Base-by-base conservation (phyloP, 2,113 vertebrate species). In the Mellivora capensis region DNA sequence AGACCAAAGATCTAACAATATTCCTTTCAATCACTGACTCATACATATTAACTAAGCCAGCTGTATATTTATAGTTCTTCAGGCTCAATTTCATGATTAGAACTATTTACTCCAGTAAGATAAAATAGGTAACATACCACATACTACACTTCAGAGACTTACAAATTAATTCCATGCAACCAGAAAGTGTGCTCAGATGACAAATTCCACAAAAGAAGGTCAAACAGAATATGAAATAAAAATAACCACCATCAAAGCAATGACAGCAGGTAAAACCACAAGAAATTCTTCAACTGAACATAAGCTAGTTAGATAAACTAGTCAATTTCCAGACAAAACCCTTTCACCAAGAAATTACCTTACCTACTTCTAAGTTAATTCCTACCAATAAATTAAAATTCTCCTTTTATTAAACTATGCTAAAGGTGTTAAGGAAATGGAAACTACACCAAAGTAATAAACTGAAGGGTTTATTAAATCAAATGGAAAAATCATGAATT, bases 161-260 rank as follows among this genome's bases (percentile, higher is more conserved):
- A 69, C 7, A 71, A 90, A 93, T 49, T 84, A 95, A 91, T 59
- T 95, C 80, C 59, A 93, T 37, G 2, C 44, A 83, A 90, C 62
- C 57, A 90, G 21, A 93, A 93, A 84, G 21, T 52, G 17, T 82
- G 52, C 87, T 52, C 59, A 90, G 17, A 44, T 27, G n/a, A 92
- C 62, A 85, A 97, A 91, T 59, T 31, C 49, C 94, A 97, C 67
- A 93, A 95, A 96, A 83, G 39, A 95, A 97, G 49, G 37, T 62
- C 91, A 94, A 96, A 96, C 13, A 76, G 72, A 96, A 91, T 74
- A 80, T 57, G 31, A 95, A 95, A 85, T 69, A 86, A 92, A 95
- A 94, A 86, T 27, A 61, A 61, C 29, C 97, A 81, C 62, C 62
- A 93, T 67, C 89, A 91, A 94, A 27, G 74, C 76, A 94, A 49